phyloP scores from a whole-genome alignment of 2,797 vertebrate species.

The Sebastes cheni region DNA sequence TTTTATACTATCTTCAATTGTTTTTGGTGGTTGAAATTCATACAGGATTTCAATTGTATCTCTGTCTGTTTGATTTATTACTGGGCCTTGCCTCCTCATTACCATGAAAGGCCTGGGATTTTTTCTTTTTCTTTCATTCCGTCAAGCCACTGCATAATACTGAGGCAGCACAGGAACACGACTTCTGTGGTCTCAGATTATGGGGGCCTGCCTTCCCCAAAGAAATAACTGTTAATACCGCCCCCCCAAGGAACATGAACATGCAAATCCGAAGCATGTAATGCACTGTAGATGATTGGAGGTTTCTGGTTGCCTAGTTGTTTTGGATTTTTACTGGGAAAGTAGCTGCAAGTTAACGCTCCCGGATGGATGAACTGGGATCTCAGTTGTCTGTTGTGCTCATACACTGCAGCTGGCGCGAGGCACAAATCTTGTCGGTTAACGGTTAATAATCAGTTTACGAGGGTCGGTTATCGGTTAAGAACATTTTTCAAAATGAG shows the following conservation, averaged over 20 bases:
- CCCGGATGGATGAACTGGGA: too few species aligned
- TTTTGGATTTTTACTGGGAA: too few species aligned
- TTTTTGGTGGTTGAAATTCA: conserved; percentile 66
- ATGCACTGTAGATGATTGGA: conserved; percentile 3
- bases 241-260: conserved; percentile 16
- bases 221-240: conserved; percentile 40
- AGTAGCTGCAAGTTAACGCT: too few species aligned
- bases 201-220: conserved; percentile 14
- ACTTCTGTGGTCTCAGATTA: conserved; percentile 29
- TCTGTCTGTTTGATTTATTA: conserved; percentile 81
- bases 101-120: conserved; percentile 64
- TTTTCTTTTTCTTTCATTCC: conserved; percentile 24
- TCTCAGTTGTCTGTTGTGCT: too few species aligned
- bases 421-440: too few species aligned
- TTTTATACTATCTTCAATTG: conserved; percentile 73
- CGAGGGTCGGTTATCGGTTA: too few species aligned
- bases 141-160: conserved; percentile 51
- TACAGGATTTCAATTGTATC: conserved; percentile 78
- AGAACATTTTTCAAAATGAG: too few species aligned
- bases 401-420: too few species aligned
- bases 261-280: conserved; percentile 7
- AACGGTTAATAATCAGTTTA: too few species aligned
- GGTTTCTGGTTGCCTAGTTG: neutral
- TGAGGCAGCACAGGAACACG: conserved; percentile 32
- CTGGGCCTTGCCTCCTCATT: conserved; percentile 63